Percentiles rank a stretch among this genome's conserved stretches.
Evolutionary conservation across 2,888 invertebrate species (phyloP).

Genomic region (Nyleta sp.): DNA sequence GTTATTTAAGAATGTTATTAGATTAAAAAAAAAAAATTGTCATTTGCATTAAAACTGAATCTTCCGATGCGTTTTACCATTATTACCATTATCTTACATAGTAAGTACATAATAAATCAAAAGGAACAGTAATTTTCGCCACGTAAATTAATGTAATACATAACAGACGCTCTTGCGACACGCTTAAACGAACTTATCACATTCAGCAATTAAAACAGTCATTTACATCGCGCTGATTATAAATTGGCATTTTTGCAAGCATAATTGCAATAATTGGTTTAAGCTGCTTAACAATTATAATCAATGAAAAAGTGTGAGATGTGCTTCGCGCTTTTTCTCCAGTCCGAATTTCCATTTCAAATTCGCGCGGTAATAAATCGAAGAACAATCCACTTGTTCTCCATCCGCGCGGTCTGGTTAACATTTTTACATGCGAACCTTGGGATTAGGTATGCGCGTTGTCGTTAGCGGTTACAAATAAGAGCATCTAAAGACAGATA

Average conservation of each 20-base stretch:
- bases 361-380: constrained; percentile 2
- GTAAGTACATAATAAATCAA: too few relatives aligned
- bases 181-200: constrained; percentile 6
- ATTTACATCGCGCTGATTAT: constrained; percentile 35
- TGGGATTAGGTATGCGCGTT: too few relatives aligned
- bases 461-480: too few relatives aligned
- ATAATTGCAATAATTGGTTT: constrained; percentile 36
- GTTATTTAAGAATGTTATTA: too few relatives aligned
- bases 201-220: constrained; percentile 29
- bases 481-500: too few relatives aligned
- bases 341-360: constrained; percentile 22
- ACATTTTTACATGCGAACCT: too few relatives aligned
- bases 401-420: background rate
- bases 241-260: constrained; percentile 33
- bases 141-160: background rate
- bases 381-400: constrained; percentile 9
- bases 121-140: too few relatives aligned
- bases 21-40: too few relatives aligned
- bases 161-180: constrained; percentile 10
- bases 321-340: constrained; percentile 16
- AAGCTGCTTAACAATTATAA: constrained; percentile 33
- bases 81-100: too few relatives aligned
- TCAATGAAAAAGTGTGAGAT: constrained; percentile 7
- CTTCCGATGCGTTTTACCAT: too few relatives aligned
- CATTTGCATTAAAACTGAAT: too few relatives aligned